A percentile compares a stretch with the other conserved stretches of the same genome.
phyloP scores from a whole-genome alignment of 2,113 vertebrate species.

The Eclectus roratus region DNA sequence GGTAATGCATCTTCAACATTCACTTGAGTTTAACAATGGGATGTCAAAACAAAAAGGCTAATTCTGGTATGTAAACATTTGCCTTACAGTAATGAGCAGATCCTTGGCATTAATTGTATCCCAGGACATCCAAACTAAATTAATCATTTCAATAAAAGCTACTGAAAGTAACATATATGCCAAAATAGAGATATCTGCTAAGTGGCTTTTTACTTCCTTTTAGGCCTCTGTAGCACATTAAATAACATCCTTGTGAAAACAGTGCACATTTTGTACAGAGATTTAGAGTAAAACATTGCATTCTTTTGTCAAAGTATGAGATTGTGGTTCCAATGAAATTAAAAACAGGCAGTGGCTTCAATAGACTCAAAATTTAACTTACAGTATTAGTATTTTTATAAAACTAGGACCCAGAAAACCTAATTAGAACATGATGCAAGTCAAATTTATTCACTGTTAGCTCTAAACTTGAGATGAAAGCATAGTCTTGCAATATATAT shows the following conservation, averaged over 20 bases:
- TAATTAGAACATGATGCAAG: background rate
- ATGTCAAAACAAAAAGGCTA: background rate
- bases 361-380: background rate
- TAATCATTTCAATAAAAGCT: background rate
- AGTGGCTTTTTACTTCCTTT: background rate
- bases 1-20: background rate
- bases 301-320: background rate
- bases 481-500: background rate
- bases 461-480: slow-evolving; percentile 4
- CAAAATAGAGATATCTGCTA: background rate
- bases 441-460: background rate
- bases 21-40: background rate
- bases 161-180: background rate
- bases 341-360: background rate
- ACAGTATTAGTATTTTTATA: background rate
- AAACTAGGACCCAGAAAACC: background rate
- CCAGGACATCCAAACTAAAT: background rate
- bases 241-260: background rate
- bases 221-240: background rate
- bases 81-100: background rate
- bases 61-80: slow-evolving; percentile 1
- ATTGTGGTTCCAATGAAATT: background rate
- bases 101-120: background rate
- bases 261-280: background rate
- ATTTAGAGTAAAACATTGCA: background rate